These are phyloP conservation scores for Aphrophora alni DNA, from an alignment of 2,888 invertebrate genomes.

Conservation along the genomic window DNA sequence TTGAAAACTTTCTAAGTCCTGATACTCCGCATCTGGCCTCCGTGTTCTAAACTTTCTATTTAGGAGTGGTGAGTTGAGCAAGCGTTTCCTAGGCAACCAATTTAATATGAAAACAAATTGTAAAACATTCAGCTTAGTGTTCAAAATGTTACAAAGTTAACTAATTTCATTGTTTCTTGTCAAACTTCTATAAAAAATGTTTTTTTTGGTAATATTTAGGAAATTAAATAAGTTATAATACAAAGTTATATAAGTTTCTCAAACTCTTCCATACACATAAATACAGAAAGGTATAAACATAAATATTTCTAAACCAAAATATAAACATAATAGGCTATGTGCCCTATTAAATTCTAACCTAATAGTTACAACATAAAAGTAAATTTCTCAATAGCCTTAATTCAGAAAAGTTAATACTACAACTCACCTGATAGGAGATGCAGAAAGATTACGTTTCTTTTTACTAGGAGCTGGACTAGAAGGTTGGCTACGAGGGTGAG, in stretches of 20 bases:
- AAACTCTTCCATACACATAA: too few species aligned
- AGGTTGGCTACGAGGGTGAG: slow-evolving; percentile 70
- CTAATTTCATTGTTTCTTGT: not conserved
- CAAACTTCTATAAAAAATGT: too few species aligned
- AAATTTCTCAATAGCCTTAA: too few species aligned
- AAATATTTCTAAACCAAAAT: too few species aligned
- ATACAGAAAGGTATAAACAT: too few species aligned
- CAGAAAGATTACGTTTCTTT: slow-evolving; percentile 74
- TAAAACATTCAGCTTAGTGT: not conserved
- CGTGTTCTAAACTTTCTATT: slow-evolving; percentile 70
- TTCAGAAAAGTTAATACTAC: too few species aligned
- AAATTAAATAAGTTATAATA: too few species aligned
- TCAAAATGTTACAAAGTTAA: not conserved
- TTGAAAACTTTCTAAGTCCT: slow-evolving; percentile 89
- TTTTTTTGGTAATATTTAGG: too few species aligned
- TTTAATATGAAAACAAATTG: not conserved
- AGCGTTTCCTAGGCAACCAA: slow-evolving; percentile 32
- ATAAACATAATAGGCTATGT: too few species aligned
- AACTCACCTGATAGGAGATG: slow-evolving; percentile 73
- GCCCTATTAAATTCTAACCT: too few species aligned
- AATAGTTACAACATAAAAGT: too few species aligned
- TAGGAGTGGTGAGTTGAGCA: slow-evolving; percentile 80
- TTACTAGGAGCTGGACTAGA: slow-evolving; percentile 75
- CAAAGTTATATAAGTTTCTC: too few species aligned
- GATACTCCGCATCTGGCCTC: slow-evolving; percentile 62